Conservation (phyloP, 37 sponge, comb jelly and placozoan species). For the Aplysina aerophoba region DNA sequence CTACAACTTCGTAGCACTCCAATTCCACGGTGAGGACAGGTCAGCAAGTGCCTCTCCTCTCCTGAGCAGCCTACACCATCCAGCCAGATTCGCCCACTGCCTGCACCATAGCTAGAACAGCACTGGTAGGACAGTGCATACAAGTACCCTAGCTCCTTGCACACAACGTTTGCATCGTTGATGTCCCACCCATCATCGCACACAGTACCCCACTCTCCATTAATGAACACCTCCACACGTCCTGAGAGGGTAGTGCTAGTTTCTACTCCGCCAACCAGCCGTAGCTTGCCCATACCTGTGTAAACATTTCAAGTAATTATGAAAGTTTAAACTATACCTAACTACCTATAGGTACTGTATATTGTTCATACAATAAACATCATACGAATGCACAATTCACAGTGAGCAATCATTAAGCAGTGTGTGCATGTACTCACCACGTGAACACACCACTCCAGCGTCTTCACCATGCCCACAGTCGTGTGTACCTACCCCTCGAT, state of each 20-base stretch:
- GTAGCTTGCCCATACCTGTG: too few species aligned
- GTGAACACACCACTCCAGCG: too few species aligned
- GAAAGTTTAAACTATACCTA: too few species aligned
- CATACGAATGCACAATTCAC: too few species aligned
- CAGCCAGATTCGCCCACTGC: slow-evolving; percentile 22
- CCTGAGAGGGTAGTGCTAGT: slow-evolving; percentile 6
- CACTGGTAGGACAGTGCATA: neutral
- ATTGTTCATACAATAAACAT: too few species aligned
- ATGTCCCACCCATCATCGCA: neutral
- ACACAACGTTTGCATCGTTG: neutral
- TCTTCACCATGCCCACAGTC: too few species aligned
- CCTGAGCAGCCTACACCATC: slow-evolving; percentile 34
- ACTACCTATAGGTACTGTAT: too few species aligned
- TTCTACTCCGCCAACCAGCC: neutral
- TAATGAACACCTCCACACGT: slow-evolving; percentile 15
- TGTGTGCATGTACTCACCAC: too few species aligned
- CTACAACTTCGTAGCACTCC: too few species aligned
- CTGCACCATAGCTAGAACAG: neutral
- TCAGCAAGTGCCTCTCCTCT: neutral
- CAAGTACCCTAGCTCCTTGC: neutral
- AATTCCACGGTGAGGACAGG: slow-evolving; percentile 7
- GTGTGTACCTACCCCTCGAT: too few species aligned
- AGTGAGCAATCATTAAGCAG: too few species aligned
- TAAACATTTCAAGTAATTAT: too few species aligned
- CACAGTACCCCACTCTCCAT: slow-evolving; percentile 7